Evolutionary conservation across 2,888 invertebrate species (phyloP).

Genomic region (Coenonympha arcania): DNA sequence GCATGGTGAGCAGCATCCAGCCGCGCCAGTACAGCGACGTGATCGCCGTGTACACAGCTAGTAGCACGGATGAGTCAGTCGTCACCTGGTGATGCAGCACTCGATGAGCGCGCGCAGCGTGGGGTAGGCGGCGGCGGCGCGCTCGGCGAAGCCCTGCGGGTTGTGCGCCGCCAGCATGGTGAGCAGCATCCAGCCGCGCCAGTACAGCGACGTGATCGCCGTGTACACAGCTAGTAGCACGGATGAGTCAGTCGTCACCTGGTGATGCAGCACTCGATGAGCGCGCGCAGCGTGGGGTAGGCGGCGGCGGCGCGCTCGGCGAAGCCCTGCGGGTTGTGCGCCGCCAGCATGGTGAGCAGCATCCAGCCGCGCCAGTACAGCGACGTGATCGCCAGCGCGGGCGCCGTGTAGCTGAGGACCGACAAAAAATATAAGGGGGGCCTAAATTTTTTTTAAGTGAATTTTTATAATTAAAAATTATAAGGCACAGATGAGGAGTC

Average conservation of each 20-base stretch:
- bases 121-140: conserved; percentile 92
- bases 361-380: conserved; percentile 96
- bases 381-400: conserved; percentile 90
- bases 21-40: conserved; percentile 98
- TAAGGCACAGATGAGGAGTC: no score
- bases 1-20: conserved; percentile 84
- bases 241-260: conserved; percentile 76
- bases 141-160: conserved; percentile 87
- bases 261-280: conserved; percentile 98
- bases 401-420: conserved; percentile 79
- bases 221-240: no score
- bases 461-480: no score
- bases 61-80: no score
- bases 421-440: neutral
- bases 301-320: conserved; percentile 90
- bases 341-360: conserved; percentile 85
- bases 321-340: conserved; percentile 92
- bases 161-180: conserved; percentile 94
- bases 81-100: conserved; percentile 94
- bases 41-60: no score
- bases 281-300: conserved; percentile 90
- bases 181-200: conserved; percentile 91
- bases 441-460: neutral
- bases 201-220: conserved; percentile 93
- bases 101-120: conserved; percentile 93